Base-by-base conservation (phyloP, 2,113 vertebrate species). In the Falco punctatus region DNA sequence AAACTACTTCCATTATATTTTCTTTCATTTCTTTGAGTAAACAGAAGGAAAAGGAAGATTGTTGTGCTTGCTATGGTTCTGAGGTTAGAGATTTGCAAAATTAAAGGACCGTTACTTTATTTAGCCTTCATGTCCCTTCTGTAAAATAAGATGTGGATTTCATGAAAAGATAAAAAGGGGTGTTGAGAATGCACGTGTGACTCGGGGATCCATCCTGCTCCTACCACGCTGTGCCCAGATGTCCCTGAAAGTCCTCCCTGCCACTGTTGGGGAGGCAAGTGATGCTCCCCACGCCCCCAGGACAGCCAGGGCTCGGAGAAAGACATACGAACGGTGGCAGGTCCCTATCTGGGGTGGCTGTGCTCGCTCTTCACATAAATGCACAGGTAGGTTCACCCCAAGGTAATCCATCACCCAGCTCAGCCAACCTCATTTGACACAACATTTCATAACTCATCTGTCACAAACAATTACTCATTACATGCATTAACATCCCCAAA, bases 191-290 rank as follows among this genome's bases (percentile, higher is more conserved):
- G 5, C 19, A 10, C 0, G 5, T 5, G 40, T 9, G 24, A 13
- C 32, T 26, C 0, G 0, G 12, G 40, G 40, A 21, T 35, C 51
- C n/a, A 3, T 6, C 51, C 10, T 4, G 4, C 46, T 61, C 67
- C 55, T 18, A 15, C 74, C 15, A 8, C 0, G 3, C 73, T 13
- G 26, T 9, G 80, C 69, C 81, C 65, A 17, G 20, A 7, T 44
- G 28, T 40, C 78, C 77, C 73, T 35, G 40, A 0, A 1, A 42
- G 64, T 13, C 21, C 44, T 20, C 46, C 18, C 77, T 21, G 38
- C 8, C 27, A 2, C 19, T 1, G 11, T 4, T 0, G 7, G 73
- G 38, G 44, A 51, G 32, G 48, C 13, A 4, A 27, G 16, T 0
- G 19, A 42, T 22, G 59, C n/a, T 26, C 62, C 61, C 15, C 61